phyloP scores from a whole-genome alignment of 2,113 vertebrate species.

The Tursiops truncatus region DNA sequence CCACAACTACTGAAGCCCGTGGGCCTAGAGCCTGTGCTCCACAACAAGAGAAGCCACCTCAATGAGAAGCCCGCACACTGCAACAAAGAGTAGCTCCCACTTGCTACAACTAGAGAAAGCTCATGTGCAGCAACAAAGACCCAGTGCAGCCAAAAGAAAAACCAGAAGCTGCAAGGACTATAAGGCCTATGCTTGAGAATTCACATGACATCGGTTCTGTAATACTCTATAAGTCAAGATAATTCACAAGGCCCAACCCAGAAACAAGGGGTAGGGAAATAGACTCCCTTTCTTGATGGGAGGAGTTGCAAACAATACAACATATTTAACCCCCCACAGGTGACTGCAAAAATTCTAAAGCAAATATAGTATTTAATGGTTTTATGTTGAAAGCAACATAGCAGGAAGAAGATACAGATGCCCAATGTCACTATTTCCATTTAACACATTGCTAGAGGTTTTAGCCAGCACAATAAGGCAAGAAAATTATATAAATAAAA shows the following conservation, averaged over 20 bases:
- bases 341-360: neutral
- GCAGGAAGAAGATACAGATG: neutral
- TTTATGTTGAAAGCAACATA: neutral
- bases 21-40: too few relatives aligned
- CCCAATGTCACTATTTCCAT: neutral
- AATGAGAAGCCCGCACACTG: too few relatives aligned
- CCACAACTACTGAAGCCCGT: too few relatives aligned
- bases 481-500: constrained; percentile 1
- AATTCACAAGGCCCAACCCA: neutral
- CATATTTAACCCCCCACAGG: neutral
- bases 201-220: neutral
- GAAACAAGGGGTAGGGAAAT: neutral
- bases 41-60: too few relatives aligned
- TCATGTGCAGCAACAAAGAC: too few relatives aligned
- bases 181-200: neutral
- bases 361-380: constrained; percentile 11
- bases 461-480: neutral
- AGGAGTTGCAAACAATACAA: neutral
- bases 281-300: neutral
- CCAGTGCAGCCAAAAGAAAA: neutral
- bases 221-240: neutral
- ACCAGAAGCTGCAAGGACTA: neutral
- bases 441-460: neutral
- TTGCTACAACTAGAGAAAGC: too few relatives aligned
- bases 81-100: too few relatives aligned